These are phyloP conservation scores for Prunella fulvescens DNA, from an alignment of 2,113 vertebrate species.

Conservation along the genomic window DNA sequence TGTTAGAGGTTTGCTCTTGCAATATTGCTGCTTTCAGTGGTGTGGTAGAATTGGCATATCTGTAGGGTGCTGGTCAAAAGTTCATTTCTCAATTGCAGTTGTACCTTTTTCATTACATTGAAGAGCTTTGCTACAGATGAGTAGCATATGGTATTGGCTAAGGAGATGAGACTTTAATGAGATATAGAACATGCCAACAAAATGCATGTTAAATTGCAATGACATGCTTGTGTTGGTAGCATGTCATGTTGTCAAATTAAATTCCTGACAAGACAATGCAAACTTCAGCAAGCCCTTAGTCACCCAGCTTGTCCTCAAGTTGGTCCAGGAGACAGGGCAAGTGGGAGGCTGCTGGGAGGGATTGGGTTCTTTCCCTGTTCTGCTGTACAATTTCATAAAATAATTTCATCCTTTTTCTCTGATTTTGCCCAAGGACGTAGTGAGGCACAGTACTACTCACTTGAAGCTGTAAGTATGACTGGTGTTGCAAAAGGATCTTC, in stretches of 20 bases:
- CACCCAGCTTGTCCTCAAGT: not conserved
- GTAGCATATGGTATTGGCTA: slow-evolving; percentile 29
- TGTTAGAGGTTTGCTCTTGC: not conserved
- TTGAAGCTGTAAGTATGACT: not conserved
- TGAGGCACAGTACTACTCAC: not conserved
- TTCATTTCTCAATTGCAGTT: not conserved
- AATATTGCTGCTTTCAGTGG: not conserved
- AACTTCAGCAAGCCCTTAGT: not conserved
- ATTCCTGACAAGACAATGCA: slow-evolving; percentile 35
- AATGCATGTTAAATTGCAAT: slow-evolving; percentile 58
- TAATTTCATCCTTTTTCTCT: not conserved
- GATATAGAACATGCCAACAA: slow-evolving; percentile 44
- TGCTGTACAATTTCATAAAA: not conserved
- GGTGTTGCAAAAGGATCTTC: not conserved
- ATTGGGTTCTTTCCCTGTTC: not conserved
- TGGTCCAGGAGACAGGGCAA: not conserved
- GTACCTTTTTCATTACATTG: slow-evolving; percentile 25
- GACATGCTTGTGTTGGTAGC: slow-evolving; percentile 5
- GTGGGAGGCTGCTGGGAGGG: too few species aligned
- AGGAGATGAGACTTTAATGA: slow-evolving; percentile 55
- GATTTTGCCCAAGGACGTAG: not conserved
- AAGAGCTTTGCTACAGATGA: slow-evolving; percentile 33
- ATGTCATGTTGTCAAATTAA: slow-evolving; percentile 24
- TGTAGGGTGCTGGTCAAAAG: not conserved
- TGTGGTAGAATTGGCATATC: not conserved